These are phyloP conservation scores for Alcedo quadribrachys DNA, from an alignment of 2,797 vertebrate species.

Conservation along the genomic window DNA sequence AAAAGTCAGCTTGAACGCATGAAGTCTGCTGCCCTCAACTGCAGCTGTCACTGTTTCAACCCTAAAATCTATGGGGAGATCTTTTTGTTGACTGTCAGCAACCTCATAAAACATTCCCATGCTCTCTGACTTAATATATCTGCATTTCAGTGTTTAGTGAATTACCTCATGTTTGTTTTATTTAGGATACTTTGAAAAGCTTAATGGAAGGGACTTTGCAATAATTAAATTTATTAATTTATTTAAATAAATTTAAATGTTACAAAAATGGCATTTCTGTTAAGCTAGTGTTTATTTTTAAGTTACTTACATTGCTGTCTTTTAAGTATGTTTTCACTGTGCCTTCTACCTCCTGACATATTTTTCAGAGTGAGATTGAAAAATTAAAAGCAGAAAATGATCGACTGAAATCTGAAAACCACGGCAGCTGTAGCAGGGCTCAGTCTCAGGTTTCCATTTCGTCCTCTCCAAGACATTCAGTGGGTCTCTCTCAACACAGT, in stretches of 20 bases:
- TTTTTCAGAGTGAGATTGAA: conserved; percentile 89
- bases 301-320: background rate
- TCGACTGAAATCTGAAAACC: conserved; percentile 91
- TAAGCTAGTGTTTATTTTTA: background rate
- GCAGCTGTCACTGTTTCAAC: background rate
- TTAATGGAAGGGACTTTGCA: background rate
- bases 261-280: background rate
- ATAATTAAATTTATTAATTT: background rate
- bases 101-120: background rate
- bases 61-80: background rate
- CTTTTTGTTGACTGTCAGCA: background rate
- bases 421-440: conserved; percentile 85
- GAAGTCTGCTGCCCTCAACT: background rate
- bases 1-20: background rate
- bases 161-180: background rate
- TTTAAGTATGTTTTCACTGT: background rate
- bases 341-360: background rate
- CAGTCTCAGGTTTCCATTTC: conserved; percentile 91
- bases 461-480: conserved; percentile 84
- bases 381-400: conserved; percentile 95
- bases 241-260: background rate
- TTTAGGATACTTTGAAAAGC: background rate
- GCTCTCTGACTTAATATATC: background rate
- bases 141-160: background rate
- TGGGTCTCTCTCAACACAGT: conserved; percentile 89